phyloP scores from a whole-genome alignment of 1,140 invertebrate genomes.

The Tetragnatha versicolor region DNA sequence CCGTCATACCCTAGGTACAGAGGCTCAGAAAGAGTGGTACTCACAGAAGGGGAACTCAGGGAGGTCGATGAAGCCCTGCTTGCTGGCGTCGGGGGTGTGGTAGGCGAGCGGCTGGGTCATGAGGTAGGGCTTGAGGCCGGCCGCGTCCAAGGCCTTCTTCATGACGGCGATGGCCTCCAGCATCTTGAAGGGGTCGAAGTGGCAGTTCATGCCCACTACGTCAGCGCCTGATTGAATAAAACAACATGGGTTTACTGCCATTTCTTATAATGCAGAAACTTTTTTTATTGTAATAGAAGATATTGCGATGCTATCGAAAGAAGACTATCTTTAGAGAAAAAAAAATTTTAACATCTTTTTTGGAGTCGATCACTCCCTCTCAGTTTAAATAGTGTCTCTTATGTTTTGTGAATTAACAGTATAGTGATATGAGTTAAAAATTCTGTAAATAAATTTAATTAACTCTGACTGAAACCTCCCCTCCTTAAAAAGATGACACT shows the following conservation, averaged over 20 bases:
- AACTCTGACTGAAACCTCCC: no score
- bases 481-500: no score
- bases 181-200: constrained; percentile 64
- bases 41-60: constrained; percentile 66
- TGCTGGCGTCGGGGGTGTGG: constrained; percentile 64
- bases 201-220: constrained; percentile 65
- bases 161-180: constrained; percentile 62
- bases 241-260: not conserved
- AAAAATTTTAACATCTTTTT: not conserved
- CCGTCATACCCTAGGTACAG: no score
- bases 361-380: no score
- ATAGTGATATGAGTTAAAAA: no score
- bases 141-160: constrained; percentile 62
- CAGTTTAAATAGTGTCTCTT: no score
- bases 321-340: no score
- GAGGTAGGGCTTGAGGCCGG: constrained; percentile 61
- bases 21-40: constrained; percentile 20
- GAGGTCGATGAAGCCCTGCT: constrained; percentile 66
- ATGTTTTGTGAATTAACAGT: no score
- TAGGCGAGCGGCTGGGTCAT: constrained; percentile 64
- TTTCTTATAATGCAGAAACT: no score
- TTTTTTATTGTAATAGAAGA: no score
- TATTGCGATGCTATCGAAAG: no score
- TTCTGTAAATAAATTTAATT: no score
- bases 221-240: constrained; percentile 60